These are phyloP conservation scores for Pipistrellus nathusii DNA, from an alignment of 2,797 vertebrate species.

Conservation along the genomic window DNA sequence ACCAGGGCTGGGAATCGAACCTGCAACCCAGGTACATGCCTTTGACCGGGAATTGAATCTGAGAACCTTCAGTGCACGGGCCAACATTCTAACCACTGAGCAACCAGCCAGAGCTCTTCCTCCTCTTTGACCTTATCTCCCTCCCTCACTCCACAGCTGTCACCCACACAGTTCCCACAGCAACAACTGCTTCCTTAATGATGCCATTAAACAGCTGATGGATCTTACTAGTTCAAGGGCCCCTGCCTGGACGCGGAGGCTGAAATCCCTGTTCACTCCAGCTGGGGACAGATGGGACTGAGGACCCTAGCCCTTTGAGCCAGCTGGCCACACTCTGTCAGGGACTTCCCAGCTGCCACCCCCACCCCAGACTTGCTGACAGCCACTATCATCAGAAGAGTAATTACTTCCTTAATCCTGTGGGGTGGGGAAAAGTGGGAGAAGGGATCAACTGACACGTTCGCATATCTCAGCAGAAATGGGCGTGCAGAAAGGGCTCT, in stretches of 20 bases:
- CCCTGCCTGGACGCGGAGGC: not conserved
- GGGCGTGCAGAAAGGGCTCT: not conserved
- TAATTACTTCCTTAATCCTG: conserved; percentile 70
- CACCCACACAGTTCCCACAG: conserved; percentile 63
- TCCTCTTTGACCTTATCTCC: not conserved
- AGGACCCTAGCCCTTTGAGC: not conserved
- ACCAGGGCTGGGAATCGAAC: not conserved
- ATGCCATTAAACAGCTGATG: conserved; percentile 43
- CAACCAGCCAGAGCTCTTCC: not conserved
- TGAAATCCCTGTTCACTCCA: not conserved
- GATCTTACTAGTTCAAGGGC: conserved; percentile 70
- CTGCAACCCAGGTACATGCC: too few species aligned
- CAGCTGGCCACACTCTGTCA: not conserved
- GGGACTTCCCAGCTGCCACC: not conserved
- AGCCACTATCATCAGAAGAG: conserved; percentile 39
- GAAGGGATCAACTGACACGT: conserved; percentile 40
- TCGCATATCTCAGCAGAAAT: conserved; percentile 22
- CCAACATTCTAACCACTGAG: not conserved
- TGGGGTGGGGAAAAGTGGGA: not conserved
- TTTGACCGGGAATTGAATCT: not conserved
- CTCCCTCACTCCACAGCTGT: not conserved
- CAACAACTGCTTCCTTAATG: conserved; percentile 40
- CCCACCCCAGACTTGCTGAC: conserved; percentile 19
- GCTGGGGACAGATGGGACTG: not conserved
- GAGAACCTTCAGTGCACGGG: not conserved